Conservation (phyloP, 2,888 invertebrate species). For the Drosophila ezoana region DNA sequence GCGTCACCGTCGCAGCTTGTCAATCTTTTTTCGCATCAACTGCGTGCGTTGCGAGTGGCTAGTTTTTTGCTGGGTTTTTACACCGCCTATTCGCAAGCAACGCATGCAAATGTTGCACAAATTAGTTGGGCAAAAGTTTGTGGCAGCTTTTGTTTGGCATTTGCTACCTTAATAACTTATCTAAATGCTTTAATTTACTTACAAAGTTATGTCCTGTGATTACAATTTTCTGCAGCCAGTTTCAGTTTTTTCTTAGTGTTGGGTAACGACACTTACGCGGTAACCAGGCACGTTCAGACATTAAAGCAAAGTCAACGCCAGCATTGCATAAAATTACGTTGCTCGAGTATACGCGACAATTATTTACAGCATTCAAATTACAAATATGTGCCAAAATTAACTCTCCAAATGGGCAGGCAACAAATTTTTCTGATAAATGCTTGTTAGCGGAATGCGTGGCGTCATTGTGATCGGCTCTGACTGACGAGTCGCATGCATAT, state of each 20-base stretch:
- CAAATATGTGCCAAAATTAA: constrained; percentile 17
- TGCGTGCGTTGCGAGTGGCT: constrained; percentile 51
- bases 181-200: constrained; percentile 67
- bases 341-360: not conserved
- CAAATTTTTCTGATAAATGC: not conserved
- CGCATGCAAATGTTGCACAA: constrained; percentile 41
- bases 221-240: constrained; percentile 70
- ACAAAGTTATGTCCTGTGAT: constrained; percentile 81
- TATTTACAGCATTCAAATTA: not conserved
- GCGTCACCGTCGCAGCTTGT: constrained; percentile 41
- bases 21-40: constrained; percentile 52
- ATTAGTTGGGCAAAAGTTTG: constrained; percentile 47
- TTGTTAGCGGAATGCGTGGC: constrained; percentile 24
- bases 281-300: constrained; percentile 60
- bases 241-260: constrained; percentile 77
- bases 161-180: constrained; percentile 12
- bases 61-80: constrained; percentile 49
- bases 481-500: constrained; percentile 47
- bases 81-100: constrained; percentile 12
- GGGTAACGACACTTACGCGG: constrained; percentile 42
- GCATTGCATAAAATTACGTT: constrained; percentile 11
- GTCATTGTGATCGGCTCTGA: constrained; percentile 39
- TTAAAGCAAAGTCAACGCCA: constrained; percentile 1
- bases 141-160: constrained; percentile 32
- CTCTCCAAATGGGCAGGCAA: not conserved